Conservation (phyloP, 2,113 vertebrate species). For the Trematocara macrostoma region DNA sequence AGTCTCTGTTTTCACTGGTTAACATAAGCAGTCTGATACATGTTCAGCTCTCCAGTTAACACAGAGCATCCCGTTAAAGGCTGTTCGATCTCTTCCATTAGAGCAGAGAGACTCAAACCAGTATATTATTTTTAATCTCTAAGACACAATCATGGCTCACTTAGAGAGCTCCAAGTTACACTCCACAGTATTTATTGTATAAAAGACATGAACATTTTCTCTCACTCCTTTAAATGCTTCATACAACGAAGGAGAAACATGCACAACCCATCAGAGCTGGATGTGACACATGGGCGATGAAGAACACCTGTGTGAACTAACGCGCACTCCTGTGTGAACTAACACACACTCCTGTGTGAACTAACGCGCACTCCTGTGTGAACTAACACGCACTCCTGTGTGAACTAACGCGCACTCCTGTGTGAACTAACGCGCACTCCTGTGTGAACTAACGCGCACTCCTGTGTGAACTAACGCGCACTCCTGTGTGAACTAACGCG, state of each 20-base stretch:
- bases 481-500: too few relatives aligned
- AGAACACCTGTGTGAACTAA: background rate
- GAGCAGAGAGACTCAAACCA: background rate
- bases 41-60: background rate
- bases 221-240: background rate
- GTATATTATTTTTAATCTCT: fast-evolving
- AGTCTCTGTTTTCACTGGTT: background rate
- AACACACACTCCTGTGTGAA: too few relatives aligned
- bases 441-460: fast-evolving
- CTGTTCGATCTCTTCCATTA: background rate
- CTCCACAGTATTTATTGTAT: background rate
- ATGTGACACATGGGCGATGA: background rate
- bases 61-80: background rate
- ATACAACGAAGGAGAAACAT: background rate
- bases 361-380: fast-evolving
- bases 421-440: background rate
- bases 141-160: background rate
- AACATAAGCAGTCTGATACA: constrained; percentile 21
- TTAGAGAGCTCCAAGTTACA: background rate
- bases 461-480: fast-evolving
- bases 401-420: too few relatives aligned
- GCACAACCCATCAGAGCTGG: background rate
- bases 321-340: too few relatives aligned
- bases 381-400: too few relatives aligned
- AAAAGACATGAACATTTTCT: background rate